Base-by-base conservation (phyloP, 2,113 vertebrate genomes). In the Stictonetta naevosa region DNA sequence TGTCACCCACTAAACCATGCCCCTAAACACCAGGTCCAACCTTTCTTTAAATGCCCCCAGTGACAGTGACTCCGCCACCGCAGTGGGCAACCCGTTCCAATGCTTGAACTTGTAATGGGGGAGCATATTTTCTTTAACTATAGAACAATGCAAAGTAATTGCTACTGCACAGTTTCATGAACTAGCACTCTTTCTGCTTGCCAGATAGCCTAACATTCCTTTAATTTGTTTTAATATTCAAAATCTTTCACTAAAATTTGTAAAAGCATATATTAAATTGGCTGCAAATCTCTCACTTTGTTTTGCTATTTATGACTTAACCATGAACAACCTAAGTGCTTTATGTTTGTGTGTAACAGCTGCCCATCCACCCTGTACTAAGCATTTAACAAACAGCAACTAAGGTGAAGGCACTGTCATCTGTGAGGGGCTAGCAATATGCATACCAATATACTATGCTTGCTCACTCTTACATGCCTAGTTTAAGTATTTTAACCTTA, bases 401-500 rank as follows among this genome's bases (percentile, higher is more conserved):
- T 33, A n/a, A 75, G 36, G 23, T 23, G 21, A 75, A 75, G 31
- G 42, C 5, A 21, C 11, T 36, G 20, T 66, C 36, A 58, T 72
- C n/a, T 25, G 6, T 8, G 19, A 46, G 22, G 48, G 78, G 4
- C 13, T 79, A 64, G 62, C 10, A 25, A 1, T 58, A 10, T 52
- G 14, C 34, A 29, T 72, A 12, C 6, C 11, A 83, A 3, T 7
- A 22, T 13, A 15, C 46, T 52, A 6, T 33, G 22, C 22, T 80
- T 73, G 2, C 28, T 68, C 21, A 26, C 17, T 36, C 29, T 36
- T 46, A 14, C 1, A 23, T 8, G 33, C 0, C 0, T 22, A 31
- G 55, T 33, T 67, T 40, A 66, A 66, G 3, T 5, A 31, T 58
- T 22, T 10, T 72, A 85, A 33, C 23, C 5, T 72, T 38, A 10